Evolutionary conservation across 2,888 invertebrate genomes (phyloP).

Genomic region (Darwinula stevensoni): DNA sequence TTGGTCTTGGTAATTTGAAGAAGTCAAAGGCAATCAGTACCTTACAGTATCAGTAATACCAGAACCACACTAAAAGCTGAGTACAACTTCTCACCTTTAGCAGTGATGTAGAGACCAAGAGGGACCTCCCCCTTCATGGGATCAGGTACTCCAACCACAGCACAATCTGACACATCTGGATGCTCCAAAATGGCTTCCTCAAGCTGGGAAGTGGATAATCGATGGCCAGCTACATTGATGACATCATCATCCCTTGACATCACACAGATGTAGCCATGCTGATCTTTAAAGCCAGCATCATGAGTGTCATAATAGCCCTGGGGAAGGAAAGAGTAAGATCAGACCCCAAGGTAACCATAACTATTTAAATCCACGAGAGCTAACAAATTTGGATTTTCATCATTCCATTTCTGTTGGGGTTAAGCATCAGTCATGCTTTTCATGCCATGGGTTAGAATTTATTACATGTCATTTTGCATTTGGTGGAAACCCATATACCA

Average conservation of each 20-base stretch:
- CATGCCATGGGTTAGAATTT: too few species aligned
- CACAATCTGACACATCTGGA: constrained; percentile 51
- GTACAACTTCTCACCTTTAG: too few species aligned
- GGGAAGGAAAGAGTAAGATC: not conserved
- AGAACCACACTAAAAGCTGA: too few species aligned
- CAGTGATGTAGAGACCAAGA: constrained; percentile 59
- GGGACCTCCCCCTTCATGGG: constrained; percentile 68
- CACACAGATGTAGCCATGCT: constrained; percentile 54
- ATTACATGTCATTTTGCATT: too few species aligned
- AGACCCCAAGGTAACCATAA: not conserved
- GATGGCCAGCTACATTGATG: constrained; percentile 79
- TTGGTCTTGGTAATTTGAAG: too few species aligned
- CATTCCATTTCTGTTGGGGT: too few species aligned
- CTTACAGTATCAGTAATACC: too few species aligned
- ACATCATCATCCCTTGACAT: constrained; percentile 77
- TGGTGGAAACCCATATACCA: too few species aligned
- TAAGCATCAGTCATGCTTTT: too few species aligned
- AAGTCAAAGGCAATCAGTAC: too few species aligned
- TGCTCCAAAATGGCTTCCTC: constrained; percentile 73
- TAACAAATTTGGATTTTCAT: too few species aligned
- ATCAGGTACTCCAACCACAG: constrained; percentile 70
- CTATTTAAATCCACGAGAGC: constrained; percentile 17
- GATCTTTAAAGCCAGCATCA: constrained; percentile 67
- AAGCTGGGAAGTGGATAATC: constrained; percentile 57
- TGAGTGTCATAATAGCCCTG: constrained; percentile 77